Evolutionary conservation across 1,140 invertebrate genomes (phyloP).

Genomic region (Lordiphosa stackelbergi): DNA sequence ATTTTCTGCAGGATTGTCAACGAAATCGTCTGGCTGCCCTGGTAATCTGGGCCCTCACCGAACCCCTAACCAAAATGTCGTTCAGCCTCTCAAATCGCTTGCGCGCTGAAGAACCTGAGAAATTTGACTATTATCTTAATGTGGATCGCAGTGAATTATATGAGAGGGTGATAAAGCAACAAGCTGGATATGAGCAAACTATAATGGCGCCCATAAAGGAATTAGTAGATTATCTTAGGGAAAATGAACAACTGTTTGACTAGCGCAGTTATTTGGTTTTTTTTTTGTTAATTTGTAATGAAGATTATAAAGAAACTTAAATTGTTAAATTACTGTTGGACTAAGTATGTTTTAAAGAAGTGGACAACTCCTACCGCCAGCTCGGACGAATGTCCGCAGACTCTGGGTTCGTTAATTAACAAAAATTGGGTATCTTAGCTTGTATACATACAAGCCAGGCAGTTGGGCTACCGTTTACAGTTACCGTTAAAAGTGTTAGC

Average conservation of each 20-base stretch:
- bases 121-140: constrained; percentile 66
- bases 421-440: no score
- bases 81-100: constrained; percentile 36
- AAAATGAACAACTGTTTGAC: no score
- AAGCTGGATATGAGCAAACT: constrained; percentile 48
- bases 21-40: constrained; percentile 34
- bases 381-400: no score
- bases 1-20: constrained; percentile 41
- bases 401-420: no score
- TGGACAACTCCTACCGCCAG: no score
- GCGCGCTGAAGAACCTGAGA: constrained; percentile 47
- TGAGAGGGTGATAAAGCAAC: constrained; percentile 50
- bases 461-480: no score
- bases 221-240: constrained; percentile 48
- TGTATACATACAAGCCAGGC: no score
- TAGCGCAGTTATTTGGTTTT: no score
- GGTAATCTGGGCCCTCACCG: constrained; percentile 45
- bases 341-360: no score
- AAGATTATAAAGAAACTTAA: not conserved
- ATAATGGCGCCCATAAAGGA: constrained; percentile 54
- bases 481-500: no score
- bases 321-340: not conserved
- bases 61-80: constrained; percentile 55
- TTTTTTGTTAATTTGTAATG: no score
- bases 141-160: constrained; percentile 53